Percentiles rank a stretch among this genome's conserved stretches.
Conservation (phyloP, 2,888 invertebrate species). For the Chymomyza procnemis region DNA sequence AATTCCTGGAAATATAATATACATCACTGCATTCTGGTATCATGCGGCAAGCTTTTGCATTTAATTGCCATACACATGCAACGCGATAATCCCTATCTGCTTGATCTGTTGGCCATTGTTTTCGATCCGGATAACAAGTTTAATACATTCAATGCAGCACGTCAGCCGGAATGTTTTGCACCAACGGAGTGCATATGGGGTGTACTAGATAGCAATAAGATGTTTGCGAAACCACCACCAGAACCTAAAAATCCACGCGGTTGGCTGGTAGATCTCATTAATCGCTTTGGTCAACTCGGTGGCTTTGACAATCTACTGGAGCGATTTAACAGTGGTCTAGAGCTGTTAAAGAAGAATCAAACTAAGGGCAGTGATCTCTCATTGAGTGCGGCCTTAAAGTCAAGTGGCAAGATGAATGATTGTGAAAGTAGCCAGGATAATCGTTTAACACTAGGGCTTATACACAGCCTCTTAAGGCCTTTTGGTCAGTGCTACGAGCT, state of each 20-base stretch:
- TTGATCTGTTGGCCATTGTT: slow-evolving; percentile 94
- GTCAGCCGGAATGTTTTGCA: slow-evolving; percentile 76
- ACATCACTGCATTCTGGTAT: slow-evolving; percentile 95
- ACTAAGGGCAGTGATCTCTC: slow-evolving; percentile 15
- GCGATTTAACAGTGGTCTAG: slow-evolving; percentile 87
- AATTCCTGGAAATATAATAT: slow-evolving; percentile 98
- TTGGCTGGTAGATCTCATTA: slow-evolving; percentile 97
- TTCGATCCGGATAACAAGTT: slow-evolving; percentile 97
- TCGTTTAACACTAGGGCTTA: slow-evolving; percentile 85
- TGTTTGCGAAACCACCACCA: slow-evolving; percentile 82
- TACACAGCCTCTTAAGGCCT: slow-evolving; percentile 90
- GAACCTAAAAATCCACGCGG: slow-evolving; percentile 93
- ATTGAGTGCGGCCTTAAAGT: background rate
- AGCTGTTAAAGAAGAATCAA: slow-evolving; percentile 80
- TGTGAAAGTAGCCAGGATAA: slow-evolving; percentile 64
- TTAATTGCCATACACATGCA: slow-evolving; percentile 93
- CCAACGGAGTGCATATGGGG: slow-evolving; percentile 78
- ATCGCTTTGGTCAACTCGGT: slow-evolving; percentile 92
- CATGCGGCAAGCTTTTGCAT: slow-evolving; percentile 94
- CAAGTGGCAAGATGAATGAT: background rate
- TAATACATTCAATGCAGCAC: slow-evolving; percentile 79
- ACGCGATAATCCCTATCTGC: slow-evolving; percentile 93
- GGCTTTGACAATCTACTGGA: slow-evolving; percentile 93
- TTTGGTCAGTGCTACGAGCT: slow-evolving; percentile 95
- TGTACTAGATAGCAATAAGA: slow-evolving; percentile 84